Evolutionary conservation across 2,888 invertebrate species (phyloP).

Genomic region (Onchidella celtica): DNA sequence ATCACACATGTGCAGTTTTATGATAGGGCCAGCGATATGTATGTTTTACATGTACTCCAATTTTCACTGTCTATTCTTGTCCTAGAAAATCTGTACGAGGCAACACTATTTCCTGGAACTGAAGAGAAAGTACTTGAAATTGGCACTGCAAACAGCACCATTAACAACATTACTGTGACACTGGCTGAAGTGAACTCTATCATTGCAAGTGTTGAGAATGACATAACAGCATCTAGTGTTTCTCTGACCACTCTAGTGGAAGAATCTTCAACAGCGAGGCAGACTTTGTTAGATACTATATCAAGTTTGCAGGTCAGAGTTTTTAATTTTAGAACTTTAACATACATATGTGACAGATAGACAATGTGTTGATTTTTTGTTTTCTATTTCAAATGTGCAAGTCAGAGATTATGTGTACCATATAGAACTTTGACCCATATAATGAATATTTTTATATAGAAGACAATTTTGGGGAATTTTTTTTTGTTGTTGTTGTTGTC

Average conservation of each 20-base stretch:
- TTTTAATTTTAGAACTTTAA: neutral
- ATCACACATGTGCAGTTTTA: too few species aligned
- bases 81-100: constrained; percentile 21
- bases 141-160: neutral
- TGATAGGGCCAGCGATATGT: too few species aligned
- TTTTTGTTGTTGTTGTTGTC: too few species aligned
- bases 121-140: neutral
- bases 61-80: too few species aligned
- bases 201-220: neutral
- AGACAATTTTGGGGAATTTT: too few species aligned
- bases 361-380: too few species aligned
- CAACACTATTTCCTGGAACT: constrained; percentile 24
- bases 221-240: neutral
- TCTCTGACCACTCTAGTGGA: neutral
- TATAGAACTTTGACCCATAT: too few species aligned
- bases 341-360: too few species aligned
- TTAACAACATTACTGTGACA: neutral
- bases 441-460: too few species aligned
- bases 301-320: constrained; percentile 15
- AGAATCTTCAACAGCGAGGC: neutral
- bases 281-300: neutral
- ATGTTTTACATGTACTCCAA: too few species aligned
- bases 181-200: constrained; percentile 8
- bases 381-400: too few species aligned
- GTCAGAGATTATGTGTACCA: too few species aligned